A percentile compares a stretch with the other conserved stretches of the same genome.
These are phyloP conservation scores for Drosophila melanosoma DNA, from an alignment of 2,888 invertebrate genomes.

Conservation along the genomic window DNA sequence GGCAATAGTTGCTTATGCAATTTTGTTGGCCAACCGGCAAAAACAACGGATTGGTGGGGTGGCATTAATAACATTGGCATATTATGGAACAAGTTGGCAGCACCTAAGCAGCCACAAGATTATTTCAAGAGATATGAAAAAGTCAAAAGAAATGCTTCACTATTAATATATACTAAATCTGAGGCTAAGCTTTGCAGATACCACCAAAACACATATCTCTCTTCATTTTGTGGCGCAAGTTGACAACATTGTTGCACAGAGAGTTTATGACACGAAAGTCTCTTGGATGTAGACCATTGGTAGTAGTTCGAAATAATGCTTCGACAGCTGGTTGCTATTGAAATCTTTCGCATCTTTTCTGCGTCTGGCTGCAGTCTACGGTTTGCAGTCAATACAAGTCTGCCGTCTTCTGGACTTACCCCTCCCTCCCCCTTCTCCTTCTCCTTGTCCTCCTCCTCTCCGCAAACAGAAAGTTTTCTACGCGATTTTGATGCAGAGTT, in stretches of 20 bases:
- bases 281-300: not conserved
- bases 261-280: not conserved
- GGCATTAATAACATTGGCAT: conserved; percentile 9
- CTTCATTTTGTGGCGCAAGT: not conserved
- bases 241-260: not conserved
- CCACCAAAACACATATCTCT: not conserved
- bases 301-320: not conserved
- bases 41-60: not conserved
- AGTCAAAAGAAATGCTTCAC: not conserved
- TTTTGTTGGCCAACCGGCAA: not conserved
- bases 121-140: not conserved
- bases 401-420: conserved; percentile 4
- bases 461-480: conserved; percentile 60
- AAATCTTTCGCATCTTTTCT: conserved; percentile 2
- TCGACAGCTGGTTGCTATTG: not conserved
- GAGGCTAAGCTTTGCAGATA: not conserved
- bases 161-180: not conserved
- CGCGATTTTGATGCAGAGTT: conserved; percentile 17
- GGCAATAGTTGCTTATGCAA: not conserved
- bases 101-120: too few relatives aligned
- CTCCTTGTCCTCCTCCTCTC: not conserved
- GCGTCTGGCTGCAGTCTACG: conserved; percentile 33
- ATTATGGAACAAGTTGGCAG: conserved; percentile 31
- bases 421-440: not conserved
- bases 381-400: conserved; percentile 21